Conservation (phyloP, 2,888 invertebrate species). For the Tetragonula carbonaria region DNA sequence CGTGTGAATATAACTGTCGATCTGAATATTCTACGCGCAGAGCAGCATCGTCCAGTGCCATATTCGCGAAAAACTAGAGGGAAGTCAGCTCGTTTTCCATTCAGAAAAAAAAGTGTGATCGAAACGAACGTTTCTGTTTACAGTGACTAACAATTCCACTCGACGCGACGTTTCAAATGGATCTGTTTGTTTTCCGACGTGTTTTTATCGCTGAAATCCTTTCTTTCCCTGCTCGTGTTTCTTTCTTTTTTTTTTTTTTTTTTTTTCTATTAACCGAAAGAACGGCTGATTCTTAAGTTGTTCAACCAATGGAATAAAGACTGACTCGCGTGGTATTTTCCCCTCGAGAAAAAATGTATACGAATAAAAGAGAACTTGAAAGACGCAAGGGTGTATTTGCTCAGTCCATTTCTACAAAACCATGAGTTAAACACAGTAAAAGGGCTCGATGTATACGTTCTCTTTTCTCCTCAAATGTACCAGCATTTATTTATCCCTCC, state of each 20-base stretch:
- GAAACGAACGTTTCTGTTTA: slow-evolving; percentile 49
- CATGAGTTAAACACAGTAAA: slow-evolving; percentile 57
- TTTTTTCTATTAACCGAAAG: background rate
- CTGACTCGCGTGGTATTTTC: slow-evolving; percentile 28
- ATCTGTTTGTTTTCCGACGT: background rate
- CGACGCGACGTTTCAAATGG: background rate
- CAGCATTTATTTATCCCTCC: slow-evolving; percentile 55
- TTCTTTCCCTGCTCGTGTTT: background rate
- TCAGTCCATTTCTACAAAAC: slow-evolving; percentile 46
- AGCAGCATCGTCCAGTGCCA: slow-evolving; percentile 47
- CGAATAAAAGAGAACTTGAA: slow-evolving; percentile 48
- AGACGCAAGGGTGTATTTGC: slow-evolving; percentile 39
- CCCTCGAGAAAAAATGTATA: slow-evolving; percentile 16
- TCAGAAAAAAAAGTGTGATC: slow-evolving; percentile 36
- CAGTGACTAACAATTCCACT: slow-evolving; percentile 39
- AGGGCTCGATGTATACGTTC: slow-evolving; percentile 45
- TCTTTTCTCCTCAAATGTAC: slow-evolving; percentile 58
- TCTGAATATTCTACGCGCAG: slow-evolving; percentile 52
- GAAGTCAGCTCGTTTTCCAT: slow-evolving; percentile 42
- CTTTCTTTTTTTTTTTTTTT: background rate
- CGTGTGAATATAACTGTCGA: slow-evolving; percentile 81
- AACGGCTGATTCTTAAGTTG: slow-evolving; percentile 2
- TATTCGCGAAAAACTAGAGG: slow-evolving; percentile 34
- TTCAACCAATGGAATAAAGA: slow-evolving; percentile 31
- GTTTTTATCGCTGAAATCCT: background rate